A percentile compares a stretch with the other conserved stretches of the same genome.
Evolutionary conservation across 2,113 vertebrate species (phyloP).

Genomic region (Atlantisia rogersi): DNA sequence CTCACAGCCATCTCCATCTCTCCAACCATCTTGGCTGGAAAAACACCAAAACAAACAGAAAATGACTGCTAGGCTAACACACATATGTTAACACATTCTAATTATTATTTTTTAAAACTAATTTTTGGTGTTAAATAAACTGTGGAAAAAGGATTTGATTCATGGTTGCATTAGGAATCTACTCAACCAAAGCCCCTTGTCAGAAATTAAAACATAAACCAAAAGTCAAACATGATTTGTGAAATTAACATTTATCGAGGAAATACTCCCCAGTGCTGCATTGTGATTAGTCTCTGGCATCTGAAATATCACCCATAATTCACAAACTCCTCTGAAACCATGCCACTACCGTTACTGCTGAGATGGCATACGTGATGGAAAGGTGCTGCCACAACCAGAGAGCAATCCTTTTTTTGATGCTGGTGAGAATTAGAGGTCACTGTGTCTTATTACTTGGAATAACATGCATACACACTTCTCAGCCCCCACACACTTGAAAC

Average conservation of each 20-base stretch:
- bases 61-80: background rate
- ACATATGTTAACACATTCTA: background rate
- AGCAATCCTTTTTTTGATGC: background rate
- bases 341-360: background rate
- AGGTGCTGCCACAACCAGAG: background rate
- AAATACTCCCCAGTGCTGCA: slow-evolving; percentile 67
- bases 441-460: background rate
- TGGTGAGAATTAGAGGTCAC: background rate
- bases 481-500: background rate
- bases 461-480: background rate
- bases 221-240: slow-evolving; percentile 78
- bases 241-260: slow-evolving; percentile 71
- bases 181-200: slow-evolving; percentile 77
- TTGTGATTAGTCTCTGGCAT: slow-evolving; percentile 63
- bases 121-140: slow-evolving; percentile 47
- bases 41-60: background rate
- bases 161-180: slow-evolving; percentile 79
- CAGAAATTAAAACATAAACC: slow-evolving; percentile 78
- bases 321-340: slow-evolving; percentile 33
- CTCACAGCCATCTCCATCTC: background rate
- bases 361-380: slow-evolving; percentile 16
- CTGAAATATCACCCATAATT: slow-evolving; percentile 64
- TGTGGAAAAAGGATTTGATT: slow-evolving; percentile 70
- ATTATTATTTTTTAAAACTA: background rate
- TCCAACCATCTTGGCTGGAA: background rate